Evolutionary conservation across 2,797 vertebrate species (phyloP), one percentile per base, ranked within the genome.

Genomic region (Sebastes steindachneri): DNA sequence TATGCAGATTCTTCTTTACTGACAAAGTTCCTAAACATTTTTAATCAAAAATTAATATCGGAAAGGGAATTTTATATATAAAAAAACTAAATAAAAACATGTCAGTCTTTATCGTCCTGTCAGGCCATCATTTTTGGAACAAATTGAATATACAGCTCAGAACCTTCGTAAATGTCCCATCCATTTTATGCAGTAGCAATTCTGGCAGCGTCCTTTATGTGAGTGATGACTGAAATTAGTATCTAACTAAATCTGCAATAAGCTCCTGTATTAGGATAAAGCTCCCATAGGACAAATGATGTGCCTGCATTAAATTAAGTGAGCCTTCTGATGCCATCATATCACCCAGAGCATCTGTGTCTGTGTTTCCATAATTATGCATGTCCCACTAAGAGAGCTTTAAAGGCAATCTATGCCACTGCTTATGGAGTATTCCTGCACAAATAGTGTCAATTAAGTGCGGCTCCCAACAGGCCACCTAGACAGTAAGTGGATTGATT

Each of bases 331-430:
- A 92, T 93, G 89, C 85, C 76, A 82, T 90, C 89, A 79, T 74
- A 89, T 92, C 89, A 93, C 88, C 87, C 85, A 51, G 75, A 93
- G 87, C 92, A 93, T 93, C 93, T 95, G 94, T 88, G 90, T 89
- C 84, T 86, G 65, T 71, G 81, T 86, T 88, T 75, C 82, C 82
- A 85, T 92, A 92, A 91, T 92, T 90, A 93, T 85, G 83, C 84
- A 70, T 73, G 82, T 91, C 81, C 86, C 85, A 89, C 63, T 86
- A 88, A 85, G 80, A 92, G 79, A 77, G 83, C 82, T 88, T 86
- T 93, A 89, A 92, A 90, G 84, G 80, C 84, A 84, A 90, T 86
- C 85, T 84, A 78, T 80, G 86, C 88, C 87, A 60, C 48, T 21
- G 79, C 90, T 91, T 88, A 88, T 91, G 93, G 82, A 80, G 86